These are phyloP conservation scores for Gryllus bimaculatus DNA, from an alignment of 1,140 invertebrate genomes.

Conservation along the genomic window DNA sequence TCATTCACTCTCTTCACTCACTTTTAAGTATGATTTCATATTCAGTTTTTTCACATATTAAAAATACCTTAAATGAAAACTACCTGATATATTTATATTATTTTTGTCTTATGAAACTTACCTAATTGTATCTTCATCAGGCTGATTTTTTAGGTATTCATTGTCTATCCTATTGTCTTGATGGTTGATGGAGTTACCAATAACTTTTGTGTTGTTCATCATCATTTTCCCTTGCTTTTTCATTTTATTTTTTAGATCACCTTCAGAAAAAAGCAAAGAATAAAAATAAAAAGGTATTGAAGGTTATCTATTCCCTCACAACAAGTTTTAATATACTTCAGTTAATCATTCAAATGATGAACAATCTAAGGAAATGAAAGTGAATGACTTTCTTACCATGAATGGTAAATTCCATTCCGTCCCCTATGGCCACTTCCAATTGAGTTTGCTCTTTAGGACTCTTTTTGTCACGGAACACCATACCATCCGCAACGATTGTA, in stretches of 20 bases:
- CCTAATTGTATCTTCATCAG: conserved; percentile 45
- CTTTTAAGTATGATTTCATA: neutral
- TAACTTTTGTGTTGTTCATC: conserved; percentile 61
- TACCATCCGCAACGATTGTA: conserved; percentile 63
- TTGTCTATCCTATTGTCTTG: conserved; percentile 63
- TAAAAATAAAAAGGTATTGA: neutral
- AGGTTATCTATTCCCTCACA: neutral
- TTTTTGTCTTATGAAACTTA: conserved; percentile 22
- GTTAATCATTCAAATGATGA: too few species aligned
- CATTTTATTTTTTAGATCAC: conserved; percentile 61
- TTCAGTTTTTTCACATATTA: neutral
- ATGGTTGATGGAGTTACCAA: conserved; percentile 54
- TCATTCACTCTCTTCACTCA: too few species aligned
- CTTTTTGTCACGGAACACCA: conserved; percentile 76
- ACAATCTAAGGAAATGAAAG: neutral
- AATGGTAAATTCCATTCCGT: conserved; percentile 85
- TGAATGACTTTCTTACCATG: conserved; percentile 48
- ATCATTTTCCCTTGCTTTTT: conserved; percentile 57
- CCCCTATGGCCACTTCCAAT: conserved; percentile 79
- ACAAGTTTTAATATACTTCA: neutral
- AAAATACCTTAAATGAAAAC: too few species aligned
- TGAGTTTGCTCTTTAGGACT: conserved; percentile 63
- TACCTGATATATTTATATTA: too few species aligned
- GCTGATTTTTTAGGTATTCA: conserved; percentile 21
- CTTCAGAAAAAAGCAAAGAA: conserved; percentile 34